A percentile compares a stretch with the other conserved stretches of the same genome.
Conservation (phyloP, 2,888 invertebrate species). For the Campaea margaritaria region DNA sequence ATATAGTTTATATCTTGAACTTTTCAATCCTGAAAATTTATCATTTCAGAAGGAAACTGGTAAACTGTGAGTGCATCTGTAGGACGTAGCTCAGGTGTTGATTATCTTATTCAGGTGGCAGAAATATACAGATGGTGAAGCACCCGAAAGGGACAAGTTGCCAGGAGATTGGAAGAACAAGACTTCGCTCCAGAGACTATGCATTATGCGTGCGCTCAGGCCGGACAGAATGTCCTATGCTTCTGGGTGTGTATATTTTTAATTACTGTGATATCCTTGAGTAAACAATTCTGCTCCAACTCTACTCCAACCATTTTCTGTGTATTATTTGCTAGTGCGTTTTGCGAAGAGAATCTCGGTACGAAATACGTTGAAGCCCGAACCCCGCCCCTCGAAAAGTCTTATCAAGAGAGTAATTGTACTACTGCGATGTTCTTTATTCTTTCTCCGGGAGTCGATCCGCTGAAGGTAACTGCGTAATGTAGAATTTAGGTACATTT, state of each 20-base stretch:
- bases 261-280: conserved; percentile 3
- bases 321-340: conserved; percentile 81
- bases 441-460: conserved; percentile 97
- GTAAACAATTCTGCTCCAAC: too few relatives aligned
- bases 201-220: conserved; percentile 96
- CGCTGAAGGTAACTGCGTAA: conserved; percentile 87
- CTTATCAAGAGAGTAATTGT: conserved; percentile 93
- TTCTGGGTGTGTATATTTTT: conserved; percentile 81
- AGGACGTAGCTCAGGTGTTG: neutral
- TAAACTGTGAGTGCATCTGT: too few relatives aligned
- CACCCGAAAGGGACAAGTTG: conserved; percentile 96
- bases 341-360: conserved; percentile 96
- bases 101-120: conserved; percentile 88
- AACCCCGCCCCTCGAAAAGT: conserved; percentile 92
- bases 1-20: too few relatives aligned
- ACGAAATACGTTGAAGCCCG: conserved; percentile 92
- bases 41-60: too few relatives aligned
- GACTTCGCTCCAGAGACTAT: conserved; percentile 92
- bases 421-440: conserved; percentile 97
- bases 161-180: conserved; percentile 99
- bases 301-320: neutral
- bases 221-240: conserved; percentile 98
- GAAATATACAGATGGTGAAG: conserved; percentile 96
- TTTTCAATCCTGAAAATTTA: too few relatives aligned
- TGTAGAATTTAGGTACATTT: conserved; percentile 9